Percentiles rank a stretch among this genome's conserved stretches.
These are phyloP conservation scores for Tetrapedia diversipes DNA, from an alignment of 2,888 invertebrate species.

Conservation along the genomic window DNA sequence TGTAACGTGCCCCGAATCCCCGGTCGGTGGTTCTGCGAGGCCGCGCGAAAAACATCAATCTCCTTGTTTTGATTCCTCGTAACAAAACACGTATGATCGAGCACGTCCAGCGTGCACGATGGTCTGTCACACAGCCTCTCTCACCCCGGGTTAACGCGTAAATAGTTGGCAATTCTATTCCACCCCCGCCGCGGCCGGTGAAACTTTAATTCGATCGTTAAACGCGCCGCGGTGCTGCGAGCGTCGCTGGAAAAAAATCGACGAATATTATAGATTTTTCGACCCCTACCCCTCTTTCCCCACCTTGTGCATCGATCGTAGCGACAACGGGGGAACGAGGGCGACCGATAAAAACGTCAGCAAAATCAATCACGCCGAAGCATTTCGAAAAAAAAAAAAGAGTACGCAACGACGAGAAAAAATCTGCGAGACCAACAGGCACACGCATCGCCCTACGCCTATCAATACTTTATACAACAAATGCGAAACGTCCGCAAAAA, in stretches of 20 bases:
- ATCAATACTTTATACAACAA: conserved; percentile 78
- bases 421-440: conserved; percentile 45
- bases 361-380: conserved; percentile 65
- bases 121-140: neutral
- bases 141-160: conserved; percentile 5
- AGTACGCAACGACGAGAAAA: conserved; percentile 50
- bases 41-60: conserved; percentile 3
- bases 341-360: conserved; percentile 63
- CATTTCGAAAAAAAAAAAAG: conserved; percentile 61
- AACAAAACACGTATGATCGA: neutral
- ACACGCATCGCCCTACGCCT: conserved; percentile 65
- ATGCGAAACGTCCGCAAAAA: conserved; percentile 78
- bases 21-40: neutral
- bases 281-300: too few species aligned
- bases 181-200: neutral
- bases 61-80: conserved; percentile 12
- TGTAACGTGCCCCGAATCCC: neutral
- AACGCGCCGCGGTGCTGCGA: conserved; percentile 23
- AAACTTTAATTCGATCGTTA: conserved; percentile 51
- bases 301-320: conserved; percentile 23
- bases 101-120: neutral
- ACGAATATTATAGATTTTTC: conserved; percentile 60
- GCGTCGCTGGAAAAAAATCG: conserved; percentile 32
- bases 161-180: conserved; percentile 36
- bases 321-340: conserved; percentile 23